Percentiles rank a stretch among this genome's conserved stretches.
These are phyloP conservation scores for Drosophila fulvimacula DNA, from an alignment of 2,888 invertebrate species.

Conservation along the genomic window DNA sequence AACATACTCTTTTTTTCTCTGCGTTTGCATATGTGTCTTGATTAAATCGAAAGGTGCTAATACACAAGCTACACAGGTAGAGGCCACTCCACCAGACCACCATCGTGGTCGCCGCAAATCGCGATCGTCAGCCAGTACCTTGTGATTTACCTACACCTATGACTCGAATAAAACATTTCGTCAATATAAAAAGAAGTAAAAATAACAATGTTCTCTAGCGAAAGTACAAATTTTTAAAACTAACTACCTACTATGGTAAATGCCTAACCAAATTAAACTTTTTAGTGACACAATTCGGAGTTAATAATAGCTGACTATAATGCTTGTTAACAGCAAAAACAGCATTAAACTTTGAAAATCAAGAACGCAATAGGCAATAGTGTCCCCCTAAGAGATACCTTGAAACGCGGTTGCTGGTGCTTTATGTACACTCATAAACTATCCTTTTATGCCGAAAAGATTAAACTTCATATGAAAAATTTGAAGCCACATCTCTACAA, in stretches of 20 bases:
- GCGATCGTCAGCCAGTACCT: conserved; percentile 40
- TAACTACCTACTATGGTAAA: conserved; percentile 3
- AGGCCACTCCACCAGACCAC: conserved; percentile 63
- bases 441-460: too few species aligned
- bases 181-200: not conserved
- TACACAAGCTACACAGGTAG: conserved; percentile 44
- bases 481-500: too few species aligned
- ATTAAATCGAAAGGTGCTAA: conserved; percentile 56
- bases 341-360: too few species aligned
- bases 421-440: too few species aligned
- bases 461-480: too few species aligned
- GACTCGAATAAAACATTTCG: conserved; percentile 1
- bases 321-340: too few species aligned
- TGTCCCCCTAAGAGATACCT: too few species aligned
- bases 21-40: conserved; percentile 63
- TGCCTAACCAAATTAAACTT: not conserved
- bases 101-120: conserved; percentile 47
- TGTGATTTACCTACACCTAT: conserved; percentile 7
- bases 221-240: not conserved
- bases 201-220: not conserved
- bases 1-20: conserved; percentile 16
- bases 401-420: too few species aligned
- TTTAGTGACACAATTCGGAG: too few species aligned
- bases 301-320: too few species aligned
- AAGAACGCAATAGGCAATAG: too few species aligned